Evolutionary conservation across 1,140 invertebrate species (phyloP).

Genomic region (Hirudo medicinalis): DNA sequence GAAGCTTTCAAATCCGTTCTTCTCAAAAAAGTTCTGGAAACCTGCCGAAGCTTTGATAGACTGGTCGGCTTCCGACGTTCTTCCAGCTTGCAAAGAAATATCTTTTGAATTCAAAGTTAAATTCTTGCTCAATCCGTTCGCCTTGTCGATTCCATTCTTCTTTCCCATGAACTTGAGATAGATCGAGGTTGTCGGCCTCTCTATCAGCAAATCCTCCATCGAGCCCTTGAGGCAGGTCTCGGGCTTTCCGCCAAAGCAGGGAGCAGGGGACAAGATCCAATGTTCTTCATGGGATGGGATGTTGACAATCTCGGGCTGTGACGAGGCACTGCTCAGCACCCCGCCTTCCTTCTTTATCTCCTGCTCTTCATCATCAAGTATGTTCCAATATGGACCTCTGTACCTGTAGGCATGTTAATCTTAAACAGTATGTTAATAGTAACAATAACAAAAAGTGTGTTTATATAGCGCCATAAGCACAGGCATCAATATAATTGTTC

Average conservation of each 20-base stretch:
- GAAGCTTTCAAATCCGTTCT: no score
- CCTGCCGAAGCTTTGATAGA: no score
- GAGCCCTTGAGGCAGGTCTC: background rate
- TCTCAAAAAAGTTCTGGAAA: no score
- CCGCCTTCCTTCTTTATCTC: background rate
- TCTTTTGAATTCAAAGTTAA: no score
- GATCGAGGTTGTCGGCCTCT: background rate
- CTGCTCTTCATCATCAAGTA: background rate
- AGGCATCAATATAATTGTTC: no score
- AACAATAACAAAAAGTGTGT: no score
- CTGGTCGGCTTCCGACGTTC: no score
- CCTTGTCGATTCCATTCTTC: no score
- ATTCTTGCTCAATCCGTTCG: no score
- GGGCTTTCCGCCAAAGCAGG: background rate
- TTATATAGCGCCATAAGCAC: no score
- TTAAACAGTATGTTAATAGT: no score
- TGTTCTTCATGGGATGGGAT: background rate
- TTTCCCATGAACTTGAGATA: background rate
- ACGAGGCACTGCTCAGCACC: slow-evolving; percentile 3
- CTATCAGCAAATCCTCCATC: background rate
- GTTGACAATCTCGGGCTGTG: slow-evolving; percentile 1
- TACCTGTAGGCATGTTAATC: background rate
- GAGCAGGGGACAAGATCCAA: background rate
- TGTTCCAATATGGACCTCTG: slow-evolving; percentile 5
- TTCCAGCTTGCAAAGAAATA: no score